Evolutionary conservation across 2,797 vertebrate genomes (phyloP), one percentile per base, ranked within the genome.

Genomic region (Anabacerthia variegaticeps): DNA sequence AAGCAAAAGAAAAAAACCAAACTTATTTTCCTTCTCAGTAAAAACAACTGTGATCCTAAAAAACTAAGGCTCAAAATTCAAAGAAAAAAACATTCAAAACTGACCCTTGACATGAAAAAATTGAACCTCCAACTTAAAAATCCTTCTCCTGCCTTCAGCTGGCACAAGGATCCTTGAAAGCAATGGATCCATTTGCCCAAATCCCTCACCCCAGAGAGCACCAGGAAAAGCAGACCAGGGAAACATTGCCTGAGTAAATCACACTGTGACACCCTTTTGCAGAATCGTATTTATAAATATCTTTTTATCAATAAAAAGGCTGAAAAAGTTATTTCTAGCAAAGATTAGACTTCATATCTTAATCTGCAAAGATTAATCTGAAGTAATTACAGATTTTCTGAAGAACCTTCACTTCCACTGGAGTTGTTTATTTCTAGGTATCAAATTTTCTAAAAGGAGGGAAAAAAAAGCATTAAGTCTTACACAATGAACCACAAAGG

Each of bases 11-110:
- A 54, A 13, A 3, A 56, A 46, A 13, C 3, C 19, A 39, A 39
- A 39, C 26, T 36, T 23, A 2, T 32, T 73, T 55, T 69, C 23
- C 24, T 73, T 39, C 14, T 83, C 65, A 27, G 3, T 34, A 34
- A 23, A 12, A 32, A 54, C 6, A 87, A 12, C 52, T 7, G 18
- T 16, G 16, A 19, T 39, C 16, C 7, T 26, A 26, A 78, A 4
- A 48, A 69, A 58, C 1, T 4, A 22, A 51, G 12, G 36, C 26
- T 8, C 27, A 26, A 43, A 65, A 77, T 14, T 37, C 41, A 75
- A 85, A 63, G 0, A 0, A 43, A 15, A n/a, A 36, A 28, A 15
- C 26, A 19, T 54, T 61, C 7, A 34, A 6, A 48, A 39, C 4
- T 30, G 24, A 34, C n/a, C 30, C 34, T 11, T 32, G 28, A 43